Base-by-base conservation (phyloP, 1,140 invertebrate species). In the Chlorops oryzae region DNA sequence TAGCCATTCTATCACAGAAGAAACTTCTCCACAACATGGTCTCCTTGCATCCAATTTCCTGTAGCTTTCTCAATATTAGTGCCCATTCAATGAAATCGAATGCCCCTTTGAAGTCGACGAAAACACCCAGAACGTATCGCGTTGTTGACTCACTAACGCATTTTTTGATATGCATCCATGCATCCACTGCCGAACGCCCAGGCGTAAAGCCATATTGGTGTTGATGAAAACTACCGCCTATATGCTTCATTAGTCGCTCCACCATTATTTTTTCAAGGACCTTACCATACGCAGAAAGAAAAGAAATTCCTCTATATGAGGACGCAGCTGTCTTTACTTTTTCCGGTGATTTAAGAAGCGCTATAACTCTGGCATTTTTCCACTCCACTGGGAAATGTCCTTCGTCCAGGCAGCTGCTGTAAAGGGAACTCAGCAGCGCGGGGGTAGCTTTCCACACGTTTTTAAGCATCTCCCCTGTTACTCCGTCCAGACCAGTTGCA, bases 261-360 rank as follows among this genome's bases (percentile, higher is more conserved):
- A 51, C 27, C n/a, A 65, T 45, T 15, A 65, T 47, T n/a, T 47
- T 51, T 37, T 67, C 59, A 39, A 63, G 41, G 3, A 62, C 24
- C 51, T 70, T 70, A 0, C 59, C 52, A 41, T 62, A 18, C 1
- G 58, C 55, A 12, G 57, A 49, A 0, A 67, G 49, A 2, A 67
- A 44, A 9, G 59, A 57, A 5, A 66, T 66, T 0, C 62, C 62
- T 5, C 66, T 40, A 32, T 63, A 70, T 0, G 63, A 66, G 12
- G 48, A 45, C 2, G 54, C 23, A 27, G 56, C 15, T 1, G 21
- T 35, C n/a, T 13, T 45, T 3, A 17, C 5, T 24, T 20, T 35
- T 3, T 46, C 43, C 1, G 25, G 3, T 10, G 47, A 51, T 49
- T 66, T 66, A 2, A 58, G 56, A 22, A 66, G 54, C 2, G 59